Evolutionary conservation across 2,888 invertebrate genomes (phyloP).

Genomic region (Drosophila atripex): DNA sequence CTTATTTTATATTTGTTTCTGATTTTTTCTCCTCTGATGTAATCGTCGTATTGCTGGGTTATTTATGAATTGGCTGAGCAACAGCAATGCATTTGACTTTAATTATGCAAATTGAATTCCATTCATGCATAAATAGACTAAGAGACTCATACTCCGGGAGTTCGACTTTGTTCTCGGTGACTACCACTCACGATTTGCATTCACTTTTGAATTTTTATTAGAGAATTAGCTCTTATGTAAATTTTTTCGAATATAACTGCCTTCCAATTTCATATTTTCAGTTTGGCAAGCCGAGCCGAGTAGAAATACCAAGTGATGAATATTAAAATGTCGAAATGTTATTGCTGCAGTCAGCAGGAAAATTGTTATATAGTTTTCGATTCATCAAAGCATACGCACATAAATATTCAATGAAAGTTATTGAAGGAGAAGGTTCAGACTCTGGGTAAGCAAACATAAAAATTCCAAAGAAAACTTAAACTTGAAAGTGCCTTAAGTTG

Average conservation of each 20-base stretch:
- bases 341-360: slow-evolving; percentile 28
- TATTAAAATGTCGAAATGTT: slow-evolving; percentile 26
- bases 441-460: slow-evolving; percentile 8
- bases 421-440: slow-evolving; percentile 17
- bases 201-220: slow-evolving; percentile 65
- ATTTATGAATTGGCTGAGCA: slow-evolving; percentile 49
- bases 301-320: slow-evolving; percentile 12
- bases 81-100: slow-evolving; percentile 63
- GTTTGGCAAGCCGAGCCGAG: slow-evolving; percentile 18
- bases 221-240: slow-evolving; percentile 67
- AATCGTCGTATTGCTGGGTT: slow-evolving; percentile 36
- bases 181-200: slow-evolving; percentile 54
- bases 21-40: slow-evolving; percentile 15
- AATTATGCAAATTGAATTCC: slow-evolving; percentile 73
- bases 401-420: slow-evolving; percentile 45
- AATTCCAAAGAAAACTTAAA: neutral
- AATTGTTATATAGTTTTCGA: slow-evolving; percentile 28
- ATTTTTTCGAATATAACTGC: slow-evolving; percentile 35
- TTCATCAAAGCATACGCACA: slow-evolving; percentile 47
- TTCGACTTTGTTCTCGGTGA: slow-evolving; percentile 24
- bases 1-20: slow-evolving; percentile 30
- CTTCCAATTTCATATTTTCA: slow-evolving; percentile 36
- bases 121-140: slow-evolving; percentile 61
- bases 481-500: neutral
- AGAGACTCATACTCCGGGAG: slow-evolving; percentile 17